Base-by-base conservation (phyloP, 2,888 invertebrate species). In the Xestia sexstrigata region DNA sequence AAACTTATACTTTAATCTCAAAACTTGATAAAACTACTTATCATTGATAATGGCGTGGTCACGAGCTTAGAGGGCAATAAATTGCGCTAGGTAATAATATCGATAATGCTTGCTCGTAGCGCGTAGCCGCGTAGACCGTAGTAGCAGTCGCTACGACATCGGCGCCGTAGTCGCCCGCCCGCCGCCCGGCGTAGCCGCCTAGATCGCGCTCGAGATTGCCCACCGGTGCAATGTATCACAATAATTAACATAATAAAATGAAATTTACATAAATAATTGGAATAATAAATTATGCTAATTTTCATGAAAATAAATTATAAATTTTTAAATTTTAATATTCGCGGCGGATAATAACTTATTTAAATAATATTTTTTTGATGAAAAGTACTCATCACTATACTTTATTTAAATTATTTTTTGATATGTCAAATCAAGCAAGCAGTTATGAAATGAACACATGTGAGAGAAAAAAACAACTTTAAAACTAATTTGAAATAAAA, bases 101-200 rank as follows among this genome's bases (percentile, higher is more conserved):
- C 78, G 79, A 88, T 87, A 87, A 76, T 77, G 74, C 55, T 63
- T 8, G 69, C 70, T 75, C 85, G 88, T 89, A 88, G 72, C 81
- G 69, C 84, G 88, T 89, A 89, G 88, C 76, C 77, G 55, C 92
- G 94, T 93, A 93, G 90, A 85, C 47, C 92, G 94, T 94, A 94
- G 94, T 42, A 42, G 42, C 93, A 93, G 94, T 93, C 82, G 92
- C 94, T 94, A 95, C 95, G 93, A 84, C 67, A 72, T 76, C 82
- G 84, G 86, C 88, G 89, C 72, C 91, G 93, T 93, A 91, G 93
- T 79, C 89, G 89, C 84, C 78, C 90, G 91, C 87, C 83, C 78
- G 90, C 87, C 82, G 55, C 67, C 26, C 70, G 73, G 69, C 45
- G 80, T 81, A 78, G 83, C 74, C 74, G 79, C 60, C 69, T 65